phyloP scores from a whole-genome alignment of 2,797 vertebrate genomes.

The Myotis pilosus region DNA sequence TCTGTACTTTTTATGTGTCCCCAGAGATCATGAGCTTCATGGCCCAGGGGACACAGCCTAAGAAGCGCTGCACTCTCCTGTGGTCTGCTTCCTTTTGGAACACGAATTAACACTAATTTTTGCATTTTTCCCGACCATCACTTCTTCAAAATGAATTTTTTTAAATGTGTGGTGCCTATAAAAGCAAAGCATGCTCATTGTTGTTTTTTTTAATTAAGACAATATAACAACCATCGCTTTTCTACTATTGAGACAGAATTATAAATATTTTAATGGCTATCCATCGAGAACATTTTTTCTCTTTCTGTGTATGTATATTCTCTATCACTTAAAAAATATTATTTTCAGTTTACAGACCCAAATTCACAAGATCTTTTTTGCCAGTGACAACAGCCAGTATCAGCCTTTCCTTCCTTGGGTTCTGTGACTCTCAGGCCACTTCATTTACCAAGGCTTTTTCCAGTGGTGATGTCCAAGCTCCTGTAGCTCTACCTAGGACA shows the following conservation, averaged over 20 bases:
- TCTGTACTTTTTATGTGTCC: neutral
- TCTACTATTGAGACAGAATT: neutral
- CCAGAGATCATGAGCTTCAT: neutral
- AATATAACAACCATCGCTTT: neutral
- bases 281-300: neutral
- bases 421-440: neutral
- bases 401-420: neutral
- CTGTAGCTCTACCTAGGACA: neutral
- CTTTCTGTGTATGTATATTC: neutral
- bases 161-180: neutral
- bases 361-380: neutral
- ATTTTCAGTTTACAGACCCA: neutral
- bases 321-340: neutral
- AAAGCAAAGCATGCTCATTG: neutral
- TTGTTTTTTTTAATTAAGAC: neutral
- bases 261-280: neutral
- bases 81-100: neutral
- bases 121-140: neutral
- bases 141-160: neutral
- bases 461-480: neutral
- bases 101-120: neutral
- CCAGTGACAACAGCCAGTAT: neutral
- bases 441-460: neutral
- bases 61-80: neutral
- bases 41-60: neutral